phyloP scores from a whole-genome alignment of 2,113 vertebrate species.

The Orthonyx spaldingii region DNA sequence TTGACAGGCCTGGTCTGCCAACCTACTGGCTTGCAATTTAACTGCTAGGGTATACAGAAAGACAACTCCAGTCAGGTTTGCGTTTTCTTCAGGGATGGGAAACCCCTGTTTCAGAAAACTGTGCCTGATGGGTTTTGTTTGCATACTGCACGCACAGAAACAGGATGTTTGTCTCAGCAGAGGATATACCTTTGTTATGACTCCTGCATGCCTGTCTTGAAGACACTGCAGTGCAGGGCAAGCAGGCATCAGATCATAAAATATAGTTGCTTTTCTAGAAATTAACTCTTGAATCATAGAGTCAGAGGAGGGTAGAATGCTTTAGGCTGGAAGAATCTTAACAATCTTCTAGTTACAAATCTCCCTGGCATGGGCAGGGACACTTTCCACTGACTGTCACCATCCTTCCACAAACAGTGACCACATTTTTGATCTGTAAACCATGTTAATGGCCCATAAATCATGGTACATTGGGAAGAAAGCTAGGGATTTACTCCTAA shows the following conservation, averaged over 20 bases:
- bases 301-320: background rate
- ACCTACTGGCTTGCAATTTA: background rate
- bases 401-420: background rate
- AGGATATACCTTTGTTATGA: background rate
- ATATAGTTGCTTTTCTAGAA: background rate
- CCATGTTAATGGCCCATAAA: background rate
- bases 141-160: background rate
- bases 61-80: background rate
- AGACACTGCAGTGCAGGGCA: background rate
- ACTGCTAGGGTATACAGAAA: background rate
- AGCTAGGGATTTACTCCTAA: background rate
- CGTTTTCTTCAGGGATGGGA: background rate
- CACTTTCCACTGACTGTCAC: background rate
- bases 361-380: background rate
- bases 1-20: background rate
- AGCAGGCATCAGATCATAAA: background rate
- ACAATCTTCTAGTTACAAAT: background rate
- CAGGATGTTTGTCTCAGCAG: background rate
- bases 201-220: background rate
- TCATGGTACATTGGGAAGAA: background rate
- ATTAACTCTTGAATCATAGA: background rate
- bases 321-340: background rate
- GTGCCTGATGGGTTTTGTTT: background rate
- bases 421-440: background rate
- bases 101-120: background rate